phyloP scores from a whole-genome alignment of 2,113 vertebrate species.

The Tiliqua scincoides region DNA sequence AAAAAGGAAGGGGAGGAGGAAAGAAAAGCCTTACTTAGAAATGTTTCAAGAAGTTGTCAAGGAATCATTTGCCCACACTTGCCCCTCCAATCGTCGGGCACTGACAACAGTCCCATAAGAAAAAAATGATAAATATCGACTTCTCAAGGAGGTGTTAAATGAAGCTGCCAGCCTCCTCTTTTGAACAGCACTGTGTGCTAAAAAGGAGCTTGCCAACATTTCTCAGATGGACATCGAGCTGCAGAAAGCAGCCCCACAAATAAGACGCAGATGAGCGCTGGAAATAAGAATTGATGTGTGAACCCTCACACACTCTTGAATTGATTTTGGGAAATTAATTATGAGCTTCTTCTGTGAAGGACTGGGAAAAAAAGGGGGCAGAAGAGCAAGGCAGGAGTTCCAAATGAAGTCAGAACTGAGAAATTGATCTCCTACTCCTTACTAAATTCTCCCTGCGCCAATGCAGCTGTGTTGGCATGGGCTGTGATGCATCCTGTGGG shows the following conservation, averaged over 20 bases:
- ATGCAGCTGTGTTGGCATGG: too few relatives aligned
- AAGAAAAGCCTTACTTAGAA: slow-evolving; percentile 26
- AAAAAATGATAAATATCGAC: not conserved
- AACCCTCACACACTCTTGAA: too few relatives aligned
- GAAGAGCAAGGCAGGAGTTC: too few relatives aligned
- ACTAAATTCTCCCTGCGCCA: too few relatives aligned
- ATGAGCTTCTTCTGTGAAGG: too few relatives aligned
- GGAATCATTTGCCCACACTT: not conserved
- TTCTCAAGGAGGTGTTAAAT: not conserved
- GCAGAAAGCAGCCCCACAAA: not conserved
- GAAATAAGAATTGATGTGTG: not conserved
- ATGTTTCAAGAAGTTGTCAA: not conserved
- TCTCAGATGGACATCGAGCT: not conserved
- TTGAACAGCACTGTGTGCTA: not conserved
- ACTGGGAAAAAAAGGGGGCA: too few relatives aligned
- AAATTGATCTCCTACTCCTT: too few relatives aligned
- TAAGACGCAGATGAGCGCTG: not conserved
- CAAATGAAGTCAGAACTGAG: too few relatives aligned
- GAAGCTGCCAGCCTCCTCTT: not conserved
- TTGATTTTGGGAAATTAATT: too few relatives aligned
- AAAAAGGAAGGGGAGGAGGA: not conserved
- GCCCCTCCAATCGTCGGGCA: not conserved
- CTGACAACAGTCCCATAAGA: not conserved
- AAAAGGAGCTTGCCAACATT: not conserved
- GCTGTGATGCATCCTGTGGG: too few relatives aligned